These are phyloP conservation scores for Cydia pomonella DNA, from an alignment of 1,140 invertebrate species.

Conservation along the genomic window DNA sequence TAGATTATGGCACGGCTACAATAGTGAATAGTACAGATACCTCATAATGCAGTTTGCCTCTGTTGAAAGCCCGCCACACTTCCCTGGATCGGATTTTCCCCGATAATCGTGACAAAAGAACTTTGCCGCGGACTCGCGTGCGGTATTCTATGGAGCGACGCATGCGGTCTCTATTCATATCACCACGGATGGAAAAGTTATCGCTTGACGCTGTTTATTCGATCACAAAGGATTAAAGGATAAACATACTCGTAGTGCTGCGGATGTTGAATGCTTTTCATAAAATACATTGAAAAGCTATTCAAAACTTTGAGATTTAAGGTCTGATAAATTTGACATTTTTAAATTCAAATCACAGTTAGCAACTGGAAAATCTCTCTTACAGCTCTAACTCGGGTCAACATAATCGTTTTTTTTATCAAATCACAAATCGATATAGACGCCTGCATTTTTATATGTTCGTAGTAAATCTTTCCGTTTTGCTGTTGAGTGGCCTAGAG, in stretches of 20 bases:
- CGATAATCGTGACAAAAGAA: slow-evolving; percentile 78
- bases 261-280: not conserved
- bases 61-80: slow-evolving; percentile 73
- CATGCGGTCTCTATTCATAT: slow-evolving; percentile 66
- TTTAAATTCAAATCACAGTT: too few species aligned
- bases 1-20: slow-evolving; percentile 55
- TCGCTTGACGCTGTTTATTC: slow-evolving; percentile 58
- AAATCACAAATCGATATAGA: too few species aligned
- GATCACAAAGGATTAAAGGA: slow-evolving; percentile 44
- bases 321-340: too few species aligned
- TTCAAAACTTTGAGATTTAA: too few species aligned
- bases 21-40: slow-evolving; percentile 62
- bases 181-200: slow-evolving; percentile 59
- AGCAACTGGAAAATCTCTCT: too few species aligned
- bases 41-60: slow-evolving; percentile 74
- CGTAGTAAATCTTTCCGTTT: too few species aligned
- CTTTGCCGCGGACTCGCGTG: slow-evolving; percentile 65
- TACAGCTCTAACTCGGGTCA: too few species aligned
- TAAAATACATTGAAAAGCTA: not conserved
- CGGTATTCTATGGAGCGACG: slow-evolving; percentile 49
- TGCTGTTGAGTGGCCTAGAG: too few species aligned
- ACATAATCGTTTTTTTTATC: too few species aligned
- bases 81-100: slow-evolving; percentile 77
- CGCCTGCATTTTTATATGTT: too few species aligned
- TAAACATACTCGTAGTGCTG: slow-evolving; percentile 11